A percentile compares a stretch with the other conserved stretches of the same genome.
These are phyloP conservation scores for Paelopatides confundens DNA, from an alignment of 53 echinoderm and acorn worm species.

Conservation along the genomic window DNA sequence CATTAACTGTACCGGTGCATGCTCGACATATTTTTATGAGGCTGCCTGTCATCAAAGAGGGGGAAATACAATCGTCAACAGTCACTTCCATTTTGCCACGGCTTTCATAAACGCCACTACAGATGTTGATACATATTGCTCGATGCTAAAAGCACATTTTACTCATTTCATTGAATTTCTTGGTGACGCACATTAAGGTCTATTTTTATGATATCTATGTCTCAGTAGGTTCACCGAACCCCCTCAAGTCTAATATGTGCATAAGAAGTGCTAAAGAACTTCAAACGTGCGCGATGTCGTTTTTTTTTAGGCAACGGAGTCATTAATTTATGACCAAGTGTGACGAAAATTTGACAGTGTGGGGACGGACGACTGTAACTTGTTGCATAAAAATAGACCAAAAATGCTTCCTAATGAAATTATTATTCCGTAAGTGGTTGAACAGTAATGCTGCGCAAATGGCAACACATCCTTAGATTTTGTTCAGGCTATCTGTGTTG, in stretches of 20 bases:
- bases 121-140: neutral
- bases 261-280: neutral
- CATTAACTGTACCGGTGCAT: constrained; percentile 33
- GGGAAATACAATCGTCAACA: constrained; percentile 31
- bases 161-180: constrained; percentile 17
- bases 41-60: constrained; percentile 23
- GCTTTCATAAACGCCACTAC: constrained; percentile 38
- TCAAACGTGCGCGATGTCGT: no score
- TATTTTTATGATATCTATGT: neutral
- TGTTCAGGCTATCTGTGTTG: no score
- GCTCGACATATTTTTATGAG: constrained; percentile 37
- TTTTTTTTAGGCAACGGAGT: no score
- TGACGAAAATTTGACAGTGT: no score
- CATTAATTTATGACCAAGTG: no score
- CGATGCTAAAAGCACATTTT: constrained; percentile 19
- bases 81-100: constrained; percentile 19
- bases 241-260: neutral
- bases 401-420: no score
- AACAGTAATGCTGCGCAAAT: no score
- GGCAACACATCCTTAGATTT: no score
- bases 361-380: no score
- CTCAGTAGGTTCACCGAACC: neutral
- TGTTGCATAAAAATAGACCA: no score
- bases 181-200: constrained; percentile 6
- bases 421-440: no score